A percentile compares a stretch with the other conserved stretches of the same genome.
These are phyloP conservation scores for Chelidonichthys spinosus DNA, from an alignment of 2,797 vertebrate genomes.

Conservation along the genomic window DNA sequence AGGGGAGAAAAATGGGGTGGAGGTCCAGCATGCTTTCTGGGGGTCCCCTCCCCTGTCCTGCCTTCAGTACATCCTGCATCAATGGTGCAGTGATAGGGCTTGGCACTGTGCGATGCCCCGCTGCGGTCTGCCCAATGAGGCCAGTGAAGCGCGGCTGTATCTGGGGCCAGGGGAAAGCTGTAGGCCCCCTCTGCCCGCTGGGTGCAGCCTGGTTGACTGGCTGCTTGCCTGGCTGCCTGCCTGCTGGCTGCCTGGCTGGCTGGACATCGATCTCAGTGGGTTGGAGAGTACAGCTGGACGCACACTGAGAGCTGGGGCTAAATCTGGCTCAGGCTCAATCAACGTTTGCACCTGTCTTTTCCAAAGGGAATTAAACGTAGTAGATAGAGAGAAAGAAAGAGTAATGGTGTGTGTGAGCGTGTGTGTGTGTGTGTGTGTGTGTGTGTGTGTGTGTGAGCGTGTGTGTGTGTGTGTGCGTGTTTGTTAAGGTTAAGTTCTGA, in stretches of 20 bases:
- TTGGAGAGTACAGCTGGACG: slow-evolving; percentile 90
- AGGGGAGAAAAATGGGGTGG: slow-evolving; percentile 55
- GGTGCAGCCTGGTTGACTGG: slow-evolving; percentile 76
- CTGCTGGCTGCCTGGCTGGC: slow-evolving; percentile 79
- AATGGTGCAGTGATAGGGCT: slow-evolving; percentile 75
- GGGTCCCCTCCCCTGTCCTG: slow-evolving; percentile 61
- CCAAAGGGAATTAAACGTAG: slow-evolving; percentile 83
- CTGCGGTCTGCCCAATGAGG: slow-evolving; percentile 80
- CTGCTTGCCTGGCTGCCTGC: slow-evolving; percentile 71
- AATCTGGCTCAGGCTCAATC: slow-evolving; percentile 83
- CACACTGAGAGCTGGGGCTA: slow-evolving; percentile 87
- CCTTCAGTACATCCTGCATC: slow-evolving; percentile 69
- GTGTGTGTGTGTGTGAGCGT: slow-evolving; percentile 45
- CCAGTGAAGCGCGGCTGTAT: slow-evolving; percentile 81
- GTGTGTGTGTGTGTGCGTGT: slow-evolving; percentile 45
- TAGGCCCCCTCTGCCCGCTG: slow-evolving; percentile 79
- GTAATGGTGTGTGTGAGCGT: slow-evolving; percentile 81
- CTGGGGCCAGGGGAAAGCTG: slow-evolving; percentile 70
- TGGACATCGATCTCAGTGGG: slow-evolving; percentile 91
- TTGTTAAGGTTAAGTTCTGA: slow-evolving; percentile 60
- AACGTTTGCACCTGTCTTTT: slow-evolving; percentile 84
- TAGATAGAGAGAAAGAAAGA: slow-evolving; percentile 83
- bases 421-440: slow-evolving; percentile 51
- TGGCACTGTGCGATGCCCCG: slow-evolving; percentile 74
- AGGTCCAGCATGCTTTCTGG: slow-evolving; percentile 55